Conservation (phyloP, 2,797 vertebrate species). For the Gambelia wislizenii region DNA sequence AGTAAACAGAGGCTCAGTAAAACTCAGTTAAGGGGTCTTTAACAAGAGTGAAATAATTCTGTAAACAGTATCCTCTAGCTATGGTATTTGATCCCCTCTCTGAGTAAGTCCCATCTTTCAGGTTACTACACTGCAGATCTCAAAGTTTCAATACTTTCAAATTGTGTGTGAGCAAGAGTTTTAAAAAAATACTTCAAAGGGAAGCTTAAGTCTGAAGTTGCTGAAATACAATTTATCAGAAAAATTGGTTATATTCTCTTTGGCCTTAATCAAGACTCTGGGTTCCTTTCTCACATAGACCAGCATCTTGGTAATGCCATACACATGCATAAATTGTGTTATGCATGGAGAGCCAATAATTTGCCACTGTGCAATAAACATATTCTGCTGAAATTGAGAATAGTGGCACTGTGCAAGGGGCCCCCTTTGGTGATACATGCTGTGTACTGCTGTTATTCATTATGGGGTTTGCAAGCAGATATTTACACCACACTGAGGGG, state of each 20-base stretch:
- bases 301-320: too few species aligned
- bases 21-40: constrained; percentile 5
- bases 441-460: too few species aligned
- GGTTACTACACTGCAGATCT: not conserved
- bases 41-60: constrained; percentile 15
- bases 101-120: not conserved
- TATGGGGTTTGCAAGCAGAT: too few species aligned
- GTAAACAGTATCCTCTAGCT: not conserved
- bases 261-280: not conserved
- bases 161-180: too few species aligned
- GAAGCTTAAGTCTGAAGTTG: not conserved
- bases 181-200: not conserved
- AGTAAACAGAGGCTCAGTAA: not conserved
- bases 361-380: too few species aligned
- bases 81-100: not conserved
- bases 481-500: too few species aligned
- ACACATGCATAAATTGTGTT: too few species aligned
- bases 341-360: too few species aligned
- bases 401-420: too few species aligned
- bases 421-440: too few species aligned
- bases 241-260: not conserved
- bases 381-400: too few species aligned
- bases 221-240: not conserved
- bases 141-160: not conserved
- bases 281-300: not conserved